phyloP scores from a whole-genome alignment of 1,140 invertebrate species.

The Cepaea nemoralis region DNA sequence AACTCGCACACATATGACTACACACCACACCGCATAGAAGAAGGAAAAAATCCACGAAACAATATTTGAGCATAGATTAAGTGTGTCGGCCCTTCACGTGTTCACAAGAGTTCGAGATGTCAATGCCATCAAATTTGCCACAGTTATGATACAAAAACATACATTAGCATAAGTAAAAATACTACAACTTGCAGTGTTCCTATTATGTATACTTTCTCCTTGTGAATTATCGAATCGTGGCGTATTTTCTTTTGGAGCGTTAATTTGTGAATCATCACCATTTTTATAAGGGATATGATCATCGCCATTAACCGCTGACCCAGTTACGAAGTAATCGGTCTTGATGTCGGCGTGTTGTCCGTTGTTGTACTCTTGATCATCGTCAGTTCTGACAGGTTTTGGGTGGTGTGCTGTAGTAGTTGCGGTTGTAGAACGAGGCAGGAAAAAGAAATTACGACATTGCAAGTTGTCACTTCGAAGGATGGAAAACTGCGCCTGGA shows the following conservation, averaged over 20 bases:
- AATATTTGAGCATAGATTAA: no score
- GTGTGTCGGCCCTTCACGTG: no score
- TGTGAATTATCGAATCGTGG: background rate
- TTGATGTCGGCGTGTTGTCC: background rate
- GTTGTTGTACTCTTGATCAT: background rate
- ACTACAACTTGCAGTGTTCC: background rate
- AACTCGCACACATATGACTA: no score
- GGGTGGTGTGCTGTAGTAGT: background rate
- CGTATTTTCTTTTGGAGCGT: background rate
- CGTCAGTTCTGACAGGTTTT: background rate
- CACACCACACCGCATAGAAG: no score
- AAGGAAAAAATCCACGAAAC: no score
- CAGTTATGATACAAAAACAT: background rate
- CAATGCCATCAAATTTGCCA: background rate
- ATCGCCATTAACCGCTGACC: background rate
- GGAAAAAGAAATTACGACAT: background rate
- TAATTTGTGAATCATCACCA: background rate
- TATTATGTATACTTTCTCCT: background rate
- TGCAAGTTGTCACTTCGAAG: constrained; percentile 4
- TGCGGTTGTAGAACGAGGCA: background rate
- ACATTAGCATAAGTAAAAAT: background rate
- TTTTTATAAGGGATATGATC: background rate
- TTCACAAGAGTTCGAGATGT: no score
- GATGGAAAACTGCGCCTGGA: constrained; percentile 15
- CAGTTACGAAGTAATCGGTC: background rate